Conservation (phyloP, 2,797 vertebrate species). For the Calcarius lapponicus region DNA sequence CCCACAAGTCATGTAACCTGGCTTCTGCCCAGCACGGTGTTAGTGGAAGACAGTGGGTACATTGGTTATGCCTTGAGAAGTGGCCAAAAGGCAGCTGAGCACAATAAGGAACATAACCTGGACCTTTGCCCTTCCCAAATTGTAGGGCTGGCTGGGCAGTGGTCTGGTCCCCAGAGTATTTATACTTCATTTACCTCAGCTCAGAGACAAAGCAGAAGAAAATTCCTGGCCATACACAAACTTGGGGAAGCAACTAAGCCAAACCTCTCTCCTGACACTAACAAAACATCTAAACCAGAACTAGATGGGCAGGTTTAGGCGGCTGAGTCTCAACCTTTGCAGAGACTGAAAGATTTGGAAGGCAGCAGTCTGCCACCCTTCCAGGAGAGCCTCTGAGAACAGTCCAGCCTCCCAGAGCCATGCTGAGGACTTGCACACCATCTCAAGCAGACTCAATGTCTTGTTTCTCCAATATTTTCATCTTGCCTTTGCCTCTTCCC, state of each 20-base stretch:
- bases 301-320: background rate
- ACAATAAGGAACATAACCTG: background rate
- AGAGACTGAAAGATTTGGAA: background rate
- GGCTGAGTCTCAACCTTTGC: background rate
- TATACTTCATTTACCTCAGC: conserved; percentile 21
- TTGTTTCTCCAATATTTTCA: background rate
- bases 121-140: conserved; percentile 25
- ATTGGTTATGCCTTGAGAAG: background rate
- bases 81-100: background rate
- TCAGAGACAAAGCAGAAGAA: background rate
- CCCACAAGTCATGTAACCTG: background rate
- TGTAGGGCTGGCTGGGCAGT: conserved; percentile 10
- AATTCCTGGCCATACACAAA: background rate
- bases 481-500: background rate
- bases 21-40: background rate
- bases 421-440: background rate
- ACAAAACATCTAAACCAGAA: background rate
- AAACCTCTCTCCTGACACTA: background rate
- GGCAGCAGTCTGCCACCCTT: background rate
- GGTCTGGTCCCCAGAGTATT: background rate
- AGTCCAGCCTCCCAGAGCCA: background rate
- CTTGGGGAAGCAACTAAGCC: background rate
- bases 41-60: conserved; percentile 13
- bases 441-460: background rate
- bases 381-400: background rate